These are phyloP conservation scores for Scomber colias DNA, from an alignment of 2,113 vertebrate species.

Conservation along the genomic window DNA sequence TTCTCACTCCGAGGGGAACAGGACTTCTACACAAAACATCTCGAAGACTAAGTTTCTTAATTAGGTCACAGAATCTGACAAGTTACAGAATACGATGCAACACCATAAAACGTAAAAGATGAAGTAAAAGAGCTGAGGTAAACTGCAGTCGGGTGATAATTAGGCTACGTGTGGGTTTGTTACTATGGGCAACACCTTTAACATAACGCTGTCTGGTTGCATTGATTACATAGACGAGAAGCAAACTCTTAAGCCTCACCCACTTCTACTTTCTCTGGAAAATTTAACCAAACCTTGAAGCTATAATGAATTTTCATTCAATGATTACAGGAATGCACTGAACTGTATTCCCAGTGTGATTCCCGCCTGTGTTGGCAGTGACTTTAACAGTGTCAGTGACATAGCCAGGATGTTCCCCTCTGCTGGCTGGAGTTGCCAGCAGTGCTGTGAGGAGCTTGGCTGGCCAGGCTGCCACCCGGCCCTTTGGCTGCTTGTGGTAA, in stretches of 20 bases:
- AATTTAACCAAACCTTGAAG: constrained; percentile 10
- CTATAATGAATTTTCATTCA: constrained; percentile 3
- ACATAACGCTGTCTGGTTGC: neutral
- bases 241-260: neutral
- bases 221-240: neutral
- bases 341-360: constrained; percentile 37
- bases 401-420: constrained; percentile 68
- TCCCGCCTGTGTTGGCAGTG: constrained; percentile 15
- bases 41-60: too few species aligned
- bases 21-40: too few species aligned
- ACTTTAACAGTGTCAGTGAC: constrained; percentile 42
- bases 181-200: neutral
- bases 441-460: constrained; percentile 62
- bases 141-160: neutral
- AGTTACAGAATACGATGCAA: constrained; percentile 2
- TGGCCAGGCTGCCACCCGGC: constrained; percentile 58
- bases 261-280: neutral
- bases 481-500: constrained; percentile 68
- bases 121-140: neutral
- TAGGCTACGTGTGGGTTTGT: neutral
- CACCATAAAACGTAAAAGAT: neutral
- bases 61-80: neutral
- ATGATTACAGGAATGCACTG: constrained; percentile 46
- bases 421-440: constrained; percentile 62
- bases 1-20: neutral